These are phyloP conservation scores for Alligator mississippiensis DNA, from an alignment of 2,113 vertebrate species.

Conservation along the genomic window DNA sequence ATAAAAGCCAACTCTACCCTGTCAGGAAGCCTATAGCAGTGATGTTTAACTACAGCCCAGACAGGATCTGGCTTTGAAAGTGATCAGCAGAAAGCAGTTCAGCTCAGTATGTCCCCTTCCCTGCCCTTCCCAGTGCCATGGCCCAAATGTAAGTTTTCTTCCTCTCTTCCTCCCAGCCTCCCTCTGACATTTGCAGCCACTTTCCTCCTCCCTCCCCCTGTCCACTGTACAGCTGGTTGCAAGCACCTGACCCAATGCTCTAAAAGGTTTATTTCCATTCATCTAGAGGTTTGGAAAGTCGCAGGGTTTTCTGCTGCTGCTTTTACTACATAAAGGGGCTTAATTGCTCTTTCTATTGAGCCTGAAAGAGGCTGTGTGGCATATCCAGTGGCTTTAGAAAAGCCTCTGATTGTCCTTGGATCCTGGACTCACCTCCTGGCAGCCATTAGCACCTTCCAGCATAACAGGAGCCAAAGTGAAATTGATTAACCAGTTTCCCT, in stretches of 20 bases:
- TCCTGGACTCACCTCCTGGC: background rate
- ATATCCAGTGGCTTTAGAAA: accelerated
- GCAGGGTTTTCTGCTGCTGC: background rate
- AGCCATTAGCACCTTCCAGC: background rate
- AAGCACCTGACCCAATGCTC: too few species aligned
- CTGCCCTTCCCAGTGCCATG: too few species aligned
- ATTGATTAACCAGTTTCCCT: background rate
- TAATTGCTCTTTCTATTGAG: background rate
- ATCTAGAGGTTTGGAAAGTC: background rate
- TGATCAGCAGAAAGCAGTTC: too few species aligned
- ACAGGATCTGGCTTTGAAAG: too few species aligned
- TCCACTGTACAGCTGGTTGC: too few species aligned
- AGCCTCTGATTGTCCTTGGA: background rate
- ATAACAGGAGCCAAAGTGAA: background rate
- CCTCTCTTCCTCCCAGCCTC: too few species aligned
- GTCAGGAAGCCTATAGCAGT: background rate
- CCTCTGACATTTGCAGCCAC: too few species aligned
- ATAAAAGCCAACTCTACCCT: background rate
- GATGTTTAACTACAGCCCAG: too few species aligned
- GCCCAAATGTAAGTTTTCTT: too few species aligned
- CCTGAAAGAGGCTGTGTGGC: background rate
- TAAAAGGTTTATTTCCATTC: too few species aligned
- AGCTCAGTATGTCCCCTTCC: too few species aligned
- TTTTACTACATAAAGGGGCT: background rate
- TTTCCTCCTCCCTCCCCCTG: too few species aligned